Conservation (phyloP, 2,797 vertebrate genomes). For the Sandelia bainsii region DNA sequence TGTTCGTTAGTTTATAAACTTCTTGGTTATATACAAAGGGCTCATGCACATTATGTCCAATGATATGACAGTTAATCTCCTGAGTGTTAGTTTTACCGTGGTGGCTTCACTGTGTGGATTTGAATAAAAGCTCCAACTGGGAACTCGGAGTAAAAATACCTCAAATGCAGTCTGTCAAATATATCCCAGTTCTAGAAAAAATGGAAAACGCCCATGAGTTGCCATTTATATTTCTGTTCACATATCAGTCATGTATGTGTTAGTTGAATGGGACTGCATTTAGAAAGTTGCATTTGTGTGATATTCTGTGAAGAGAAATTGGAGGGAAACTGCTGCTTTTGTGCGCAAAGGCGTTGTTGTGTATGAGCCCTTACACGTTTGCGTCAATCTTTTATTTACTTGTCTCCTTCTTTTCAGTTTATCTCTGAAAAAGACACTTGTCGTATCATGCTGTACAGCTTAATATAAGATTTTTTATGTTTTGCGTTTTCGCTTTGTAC, state of each 20-base stretch:
- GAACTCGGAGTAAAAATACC: background rate
- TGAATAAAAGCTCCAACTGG: background rate
- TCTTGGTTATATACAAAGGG: background rate
- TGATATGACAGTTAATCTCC: background rate
- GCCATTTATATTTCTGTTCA: background rate
- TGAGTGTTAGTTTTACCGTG: background rate
- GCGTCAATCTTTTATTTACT: background rate
- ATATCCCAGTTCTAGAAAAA: background rate
- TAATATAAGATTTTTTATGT: background rate
- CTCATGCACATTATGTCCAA: background rate
- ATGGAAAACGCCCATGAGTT: background rate
- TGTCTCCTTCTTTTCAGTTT: background rate
- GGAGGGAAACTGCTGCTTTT: conserved; percentile 20
- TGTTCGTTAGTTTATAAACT: conserved; percentile 5
- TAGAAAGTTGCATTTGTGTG: background rate
- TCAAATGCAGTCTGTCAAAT: background rate
- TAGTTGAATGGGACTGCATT: background rate
- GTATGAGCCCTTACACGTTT: conserved; percentile 35
- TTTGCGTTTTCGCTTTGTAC: background rate
- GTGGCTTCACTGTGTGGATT: no score
- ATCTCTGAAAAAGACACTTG: background rate
- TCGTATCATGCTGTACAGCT: background rate
- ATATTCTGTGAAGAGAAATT: background rate
- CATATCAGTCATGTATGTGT: background rate
- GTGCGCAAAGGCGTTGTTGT: conserved; percentile 23